Conservation (phyloP, 2,113 vertebrate genomes). For the Sceloporus tristichus region DNA sequence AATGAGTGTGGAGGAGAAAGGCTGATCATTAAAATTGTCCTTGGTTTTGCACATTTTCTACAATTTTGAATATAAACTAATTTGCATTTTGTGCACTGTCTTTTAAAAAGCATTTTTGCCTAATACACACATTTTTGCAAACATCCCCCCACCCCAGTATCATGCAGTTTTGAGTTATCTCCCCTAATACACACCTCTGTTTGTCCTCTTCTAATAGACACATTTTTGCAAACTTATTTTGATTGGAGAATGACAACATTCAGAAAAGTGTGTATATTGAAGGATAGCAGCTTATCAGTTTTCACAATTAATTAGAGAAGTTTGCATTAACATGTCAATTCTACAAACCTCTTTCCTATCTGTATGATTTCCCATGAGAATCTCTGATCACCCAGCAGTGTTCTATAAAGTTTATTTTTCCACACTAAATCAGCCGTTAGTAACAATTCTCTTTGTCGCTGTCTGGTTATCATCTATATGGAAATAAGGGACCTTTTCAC, state of each 20-base stretch:
- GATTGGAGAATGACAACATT: not conserved
- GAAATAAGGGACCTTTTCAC: not conserved
- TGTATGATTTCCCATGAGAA: not conserved
- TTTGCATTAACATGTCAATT: not conserved
- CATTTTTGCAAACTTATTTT: not conserved
- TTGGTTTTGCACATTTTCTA: not conserved
- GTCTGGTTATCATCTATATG: not conserved
- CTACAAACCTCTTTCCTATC: not conserved
- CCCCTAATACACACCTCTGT: too few relatives aligned
- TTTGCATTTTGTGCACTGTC: not conserved
- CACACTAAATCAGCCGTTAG: not conserved
- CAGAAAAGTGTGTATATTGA: not conserved
- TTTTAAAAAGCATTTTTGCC: not conserved
- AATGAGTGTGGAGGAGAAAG: not conserved
- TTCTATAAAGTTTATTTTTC: not conserved
- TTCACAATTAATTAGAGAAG: not conserved
- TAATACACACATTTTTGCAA: not conserved
- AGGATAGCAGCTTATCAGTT: not conserved
- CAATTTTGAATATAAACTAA: too few relatives aligned
- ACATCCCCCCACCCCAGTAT: not conserved
- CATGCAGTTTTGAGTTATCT: not conserved
- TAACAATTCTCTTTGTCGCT: not conserved
- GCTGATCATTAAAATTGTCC: not conserved
- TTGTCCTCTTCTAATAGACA: not conserved
- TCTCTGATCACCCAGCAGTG: not conserved